Percentiles rank a stretch among this genome's conserved stretches.
phyloP scores from a whole-genome alignment of 2,888 invertebrate species.

The Lepidocyrtoides sp. region DNA sequence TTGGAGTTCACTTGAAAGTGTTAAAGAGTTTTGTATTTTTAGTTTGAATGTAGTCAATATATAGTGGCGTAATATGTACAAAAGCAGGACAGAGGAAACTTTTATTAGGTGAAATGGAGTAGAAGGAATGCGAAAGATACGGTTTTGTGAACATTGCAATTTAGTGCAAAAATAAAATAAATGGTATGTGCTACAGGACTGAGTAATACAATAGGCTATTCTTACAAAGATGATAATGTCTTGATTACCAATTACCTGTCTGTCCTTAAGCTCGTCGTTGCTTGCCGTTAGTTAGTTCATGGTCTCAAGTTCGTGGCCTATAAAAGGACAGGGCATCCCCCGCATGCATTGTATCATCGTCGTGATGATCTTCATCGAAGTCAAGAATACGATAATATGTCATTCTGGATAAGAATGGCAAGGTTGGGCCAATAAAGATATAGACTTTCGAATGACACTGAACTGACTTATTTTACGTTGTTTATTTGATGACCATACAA shows the following conservation, averaged over 20 bases:
- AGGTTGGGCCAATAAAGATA: background rate
- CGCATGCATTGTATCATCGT: background rate
- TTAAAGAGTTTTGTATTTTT: background rate
- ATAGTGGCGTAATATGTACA: background rate
- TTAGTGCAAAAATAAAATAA: background rate
- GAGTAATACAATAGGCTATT: background rate
- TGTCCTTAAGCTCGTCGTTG: constrained; percentile 31
- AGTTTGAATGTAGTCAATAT: background rate
- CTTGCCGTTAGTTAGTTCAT: constrained; percentile 33
- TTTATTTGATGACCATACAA: background rate
- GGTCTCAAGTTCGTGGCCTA: constrained; percentile 59
- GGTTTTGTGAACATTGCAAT: background rate
- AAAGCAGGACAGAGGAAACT: constrained; percentile 50
- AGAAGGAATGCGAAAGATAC: background rate
- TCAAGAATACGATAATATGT: background rate
- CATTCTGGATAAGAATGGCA: background rate
- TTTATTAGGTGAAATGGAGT: constrained; percentile 48
- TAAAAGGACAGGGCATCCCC: constrained; percentile 17
- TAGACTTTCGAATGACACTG: background rate
- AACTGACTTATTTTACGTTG: background rate
- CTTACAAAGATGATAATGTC: background rate
- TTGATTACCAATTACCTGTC: background rate
- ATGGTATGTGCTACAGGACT: background rate
- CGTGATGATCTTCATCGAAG: background rate
- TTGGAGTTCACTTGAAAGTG: too few relatives aligned